These are phyloP conservation scores for Synergus laeviventris DNA, from an alignment of 2,888 invertebrate species.

Conservation along the genomic window DNA sequence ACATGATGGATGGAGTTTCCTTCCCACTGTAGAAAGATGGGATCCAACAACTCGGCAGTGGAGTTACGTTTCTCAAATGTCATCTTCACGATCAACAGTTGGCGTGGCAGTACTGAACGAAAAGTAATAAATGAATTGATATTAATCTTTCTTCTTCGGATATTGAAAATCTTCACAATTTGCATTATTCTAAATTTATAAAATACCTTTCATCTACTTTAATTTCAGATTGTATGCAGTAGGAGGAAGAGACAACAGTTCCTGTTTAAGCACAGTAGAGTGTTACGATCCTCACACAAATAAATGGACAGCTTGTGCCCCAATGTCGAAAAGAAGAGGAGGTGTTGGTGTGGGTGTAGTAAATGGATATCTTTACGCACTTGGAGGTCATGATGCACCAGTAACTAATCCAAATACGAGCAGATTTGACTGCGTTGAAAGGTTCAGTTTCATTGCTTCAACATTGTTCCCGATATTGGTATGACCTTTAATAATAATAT, in stretches of 20 bases:
- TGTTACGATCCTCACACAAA: conserved; percentile 86
- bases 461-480: neutral
- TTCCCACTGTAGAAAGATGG: conserved; percentile 95
- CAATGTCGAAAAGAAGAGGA: conserved; percentile 91
- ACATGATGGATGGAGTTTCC: conserved; percentile 96
- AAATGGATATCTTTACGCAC: conserved; percentile 92
- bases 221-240: conserved; percentile 88
- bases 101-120: conserved; percentile 92
- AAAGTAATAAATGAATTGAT: conserved; percentile 74
- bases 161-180: neutral
- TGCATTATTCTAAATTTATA: neutral
- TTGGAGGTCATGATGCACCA: conserved; percentile 96
- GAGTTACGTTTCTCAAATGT: conserved; percentile 94
- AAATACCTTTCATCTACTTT: conserved; percentile 20
- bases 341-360: conserved; percentile 94
- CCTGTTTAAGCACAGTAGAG: conserved; percentile 93
- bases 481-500: neutral
- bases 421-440: conserved; percentile 92
- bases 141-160: conserved; percentile 43
- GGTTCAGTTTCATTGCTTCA: conserved; percentile 75
- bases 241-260: conserved; percentile 94
- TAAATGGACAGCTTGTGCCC: conserved; percentile 90
- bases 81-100: conserved; percentile 91
- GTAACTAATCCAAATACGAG: conserved; percentile 89
- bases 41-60: conserved; percentile 92